Percentiles rank a stretch among this genome's conserved stretches.
Conservation (phyloP, 2,888 invertebrate species). For the Epicampocera succincta region DNA sequence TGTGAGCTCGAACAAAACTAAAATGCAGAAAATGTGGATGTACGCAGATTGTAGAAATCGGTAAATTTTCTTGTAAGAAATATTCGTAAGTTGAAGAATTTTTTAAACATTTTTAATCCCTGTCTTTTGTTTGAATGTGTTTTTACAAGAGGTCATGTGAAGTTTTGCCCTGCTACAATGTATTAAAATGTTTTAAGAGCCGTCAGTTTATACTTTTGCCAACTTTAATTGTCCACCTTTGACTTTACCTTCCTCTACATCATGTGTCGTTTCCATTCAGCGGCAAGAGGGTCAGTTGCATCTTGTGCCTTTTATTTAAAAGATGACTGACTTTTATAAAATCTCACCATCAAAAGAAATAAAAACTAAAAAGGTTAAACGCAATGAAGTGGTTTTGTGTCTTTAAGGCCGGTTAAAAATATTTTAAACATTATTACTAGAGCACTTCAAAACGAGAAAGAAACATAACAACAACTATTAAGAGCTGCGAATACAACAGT, state of each 20-base stretch:
- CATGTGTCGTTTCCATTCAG: constrained; percentile 14
- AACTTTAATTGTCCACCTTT: constrained; percentile 51
- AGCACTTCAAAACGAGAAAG: constrained; percentile 59
- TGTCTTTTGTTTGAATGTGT: background rate
- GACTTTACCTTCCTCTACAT: constrained; percentile 17
- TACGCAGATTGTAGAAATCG: too few relatives aligned
- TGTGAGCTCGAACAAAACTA: too few relatives aligned
- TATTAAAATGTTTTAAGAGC: constrained; percentile 19
- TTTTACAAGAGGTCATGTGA: background rate
- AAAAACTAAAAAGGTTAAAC: constrained; percentile 2
- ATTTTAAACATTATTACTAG: constrained; percentile 61
- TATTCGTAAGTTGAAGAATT: too few relatives aligned
- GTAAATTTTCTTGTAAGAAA: too few relatives aligned
- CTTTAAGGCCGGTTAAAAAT: constrained; percentile 60
- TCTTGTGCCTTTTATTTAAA: constrained; percentile 60
- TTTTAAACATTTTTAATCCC: background rate
- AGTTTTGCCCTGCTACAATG: background rate
- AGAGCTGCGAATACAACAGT: constrained; percentile 51
- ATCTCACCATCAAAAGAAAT: constrained; percentile 31
- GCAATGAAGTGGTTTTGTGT: constrained; percentile 40
- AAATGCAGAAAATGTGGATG: too few relatives aligned
- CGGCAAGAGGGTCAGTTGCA: background rate
- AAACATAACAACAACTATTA: constrained; percentile 51
- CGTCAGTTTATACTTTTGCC: background rate
- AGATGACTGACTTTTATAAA: constrained; percentile 67